Conservation (phyloP, 2,797 vertebrate species). For the Harpagifer antarcticus region DNA sequence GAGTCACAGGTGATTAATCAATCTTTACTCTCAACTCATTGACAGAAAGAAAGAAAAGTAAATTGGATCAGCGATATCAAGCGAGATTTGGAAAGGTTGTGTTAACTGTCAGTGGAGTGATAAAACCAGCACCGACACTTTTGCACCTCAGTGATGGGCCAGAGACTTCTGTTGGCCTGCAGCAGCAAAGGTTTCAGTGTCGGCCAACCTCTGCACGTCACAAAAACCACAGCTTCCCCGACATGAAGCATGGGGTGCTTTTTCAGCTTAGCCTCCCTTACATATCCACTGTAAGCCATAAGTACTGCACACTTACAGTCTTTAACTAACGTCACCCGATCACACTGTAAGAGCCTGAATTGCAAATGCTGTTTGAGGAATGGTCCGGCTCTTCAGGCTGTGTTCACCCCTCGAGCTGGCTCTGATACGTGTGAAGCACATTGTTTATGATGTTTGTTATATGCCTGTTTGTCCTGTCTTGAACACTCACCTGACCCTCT, state of each 20-base stretch:
- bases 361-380: conserved; percentile 26
- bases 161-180: not conserved
- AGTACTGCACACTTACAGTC: not conserved
- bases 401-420: conserved; percentile 1
- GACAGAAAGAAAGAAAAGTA: not conserved
- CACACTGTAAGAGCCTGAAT: conserved; percentile 1
- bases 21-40: not conserved
- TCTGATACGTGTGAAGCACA: not conserved
- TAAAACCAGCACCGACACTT: conserved; percentile 5
- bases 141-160: not conserved
- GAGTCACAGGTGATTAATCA: conserved; percentile 16
- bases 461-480: conserved; percentile 12
- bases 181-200: not conserved
- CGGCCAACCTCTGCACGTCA: not conserved
- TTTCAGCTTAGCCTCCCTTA: not conserved
- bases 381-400: not conserved
- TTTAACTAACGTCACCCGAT: not conserved
- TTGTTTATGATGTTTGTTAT: conserved; percentile 2
- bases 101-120: not conserved
- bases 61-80: conserved; percentile 1
- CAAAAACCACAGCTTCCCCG: not conserved
- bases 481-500: not conserved
- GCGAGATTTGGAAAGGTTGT: not conserved
- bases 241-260: not conserved
- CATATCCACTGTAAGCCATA: not conserved